phyloP scores from a whole-genome alignment of 2,113 vertebrate genomes.

The Cairina moschata region DNA sequence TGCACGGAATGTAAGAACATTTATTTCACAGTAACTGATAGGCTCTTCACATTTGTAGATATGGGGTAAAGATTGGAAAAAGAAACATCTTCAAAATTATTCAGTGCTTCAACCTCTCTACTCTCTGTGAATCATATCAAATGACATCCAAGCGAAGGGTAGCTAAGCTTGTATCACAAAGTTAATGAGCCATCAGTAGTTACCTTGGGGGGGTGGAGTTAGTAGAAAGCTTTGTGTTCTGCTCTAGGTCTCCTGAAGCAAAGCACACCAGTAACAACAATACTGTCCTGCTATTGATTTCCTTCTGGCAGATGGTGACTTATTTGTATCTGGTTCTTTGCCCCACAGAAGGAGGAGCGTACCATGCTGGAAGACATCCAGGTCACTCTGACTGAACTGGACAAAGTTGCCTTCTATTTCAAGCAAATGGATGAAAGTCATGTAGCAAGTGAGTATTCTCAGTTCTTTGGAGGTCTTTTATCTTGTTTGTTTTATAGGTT shows the following conservation, averaged over 20 bases:
- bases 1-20: neutral
- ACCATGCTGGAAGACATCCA: constrained; percentile 96
- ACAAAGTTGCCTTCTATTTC: constrained; percentile 94
- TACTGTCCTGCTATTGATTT: neutral
- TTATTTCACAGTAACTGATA: neutral
- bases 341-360: constrained; percentile 89
- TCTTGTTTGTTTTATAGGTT: neutral
- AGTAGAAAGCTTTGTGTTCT: neutral
- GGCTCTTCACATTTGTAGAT: neutral
- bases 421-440: constrained; percentile 91
- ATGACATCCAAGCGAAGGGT: neutral
- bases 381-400: constrained; percentile 90
- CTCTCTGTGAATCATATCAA: neutral
- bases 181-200: neutral
- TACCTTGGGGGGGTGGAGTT: neutral
- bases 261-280: neutral
- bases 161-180: neutral
- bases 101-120: neutral
- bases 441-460: constrained; percentile 88
- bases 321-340: neutral
- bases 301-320: neutral
- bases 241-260: neutral
- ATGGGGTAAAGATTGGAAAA: neutral
- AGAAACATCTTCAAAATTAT: neutral
- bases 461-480: neutral